These are phyloP conservation scores for Microchirus variegatus DNA, from an alignment of 2,797 vertebrate genomes.

Conservation along the genomic window DNA sequence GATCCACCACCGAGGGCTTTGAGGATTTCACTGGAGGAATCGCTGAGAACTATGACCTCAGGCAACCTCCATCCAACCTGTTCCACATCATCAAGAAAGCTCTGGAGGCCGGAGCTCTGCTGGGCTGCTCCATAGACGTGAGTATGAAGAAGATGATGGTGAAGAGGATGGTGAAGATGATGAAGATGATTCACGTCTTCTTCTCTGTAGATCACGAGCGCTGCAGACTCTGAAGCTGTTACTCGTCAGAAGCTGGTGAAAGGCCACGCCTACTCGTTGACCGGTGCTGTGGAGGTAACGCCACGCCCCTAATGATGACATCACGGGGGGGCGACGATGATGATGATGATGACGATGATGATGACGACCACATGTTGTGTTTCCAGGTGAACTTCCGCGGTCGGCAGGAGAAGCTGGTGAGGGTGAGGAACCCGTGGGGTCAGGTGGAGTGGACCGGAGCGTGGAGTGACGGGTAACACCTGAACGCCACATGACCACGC, in stretches of 20 bases:
- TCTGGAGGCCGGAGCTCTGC: constrained; percentile 85
- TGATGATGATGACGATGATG: not conserved
- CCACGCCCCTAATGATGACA: not conserved
- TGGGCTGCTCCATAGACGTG: constrained; percentile 94
- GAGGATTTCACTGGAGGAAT: constrained; percentile 94
- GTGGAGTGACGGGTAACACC: constrained; percentile 87
- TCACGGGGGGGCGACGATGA: not conserved
- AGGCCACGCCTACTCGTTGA: constrained; percentile 94
- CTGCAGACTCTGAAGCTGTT: constrained; percentile 88
- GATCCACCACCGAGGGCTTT: constrained; percentile 91
- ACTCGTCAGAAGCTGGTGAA: constrained; percentile 93
- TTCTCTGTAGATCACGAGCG: constrained; percentile 83
- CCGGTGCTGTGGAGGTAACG: constrained; percentile 85
- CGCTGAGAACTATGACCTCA: constrained; percentile 87
- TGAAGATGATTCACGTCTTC: not conserved
- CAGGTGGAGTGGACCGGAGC: constrained; percentile 93
- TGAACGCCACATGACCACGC: not conserved
- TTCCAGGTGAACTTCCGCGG: constrained; percentile 85
- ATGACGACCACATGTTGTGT: not conserved
- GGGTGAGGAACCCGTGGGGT: constrained; percentile 93
- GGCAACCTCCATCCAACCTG: constrained; percentile 80
- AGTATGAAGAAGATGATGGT: constrained; percentile 9
- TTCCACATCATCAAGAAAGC: constrained; percentile 86
- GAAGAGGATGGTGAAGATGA: not conserved
- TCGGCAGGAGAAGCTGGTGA: constrained; percentile 83